Percentiles rank a stretch among this genome's conserved stretches.
phyloP scores from a whole-genome alignment of 2,888 invertebrate genomes.

The Agrypnus murinus region DNA sequence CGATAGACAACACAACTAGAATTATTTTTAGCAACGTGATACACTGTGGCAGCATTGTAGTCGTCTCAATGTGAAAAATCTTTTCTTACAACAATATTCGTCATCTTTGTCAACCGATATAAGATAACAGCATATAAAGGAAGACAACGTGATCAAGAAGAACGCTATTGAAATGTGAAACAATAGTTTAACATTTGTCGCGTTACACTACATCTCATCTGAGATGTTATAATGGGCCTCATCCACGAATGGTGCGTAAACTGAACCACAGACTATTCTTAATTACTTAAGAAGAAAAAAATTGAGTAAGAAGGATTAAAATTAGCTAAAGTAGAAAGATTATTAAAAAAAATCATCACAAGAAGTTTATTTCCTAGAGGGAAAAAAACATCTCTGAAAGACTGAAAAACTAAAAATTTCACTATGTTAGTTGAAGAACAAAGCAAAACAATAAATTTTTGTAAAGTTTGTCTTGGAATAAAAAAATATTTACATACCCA shows the following conservation, averaged over 20 bases:
- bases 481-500: too few relatives aligned
- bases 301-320: background rate
- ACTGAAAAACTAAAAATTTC: too few relatives aligned
- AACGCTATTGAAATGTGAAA: slow-evolving; percentile 36
- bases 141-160: slow-evolving; percentile 19
- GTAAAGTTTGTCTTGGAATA: too few relatives aligned
- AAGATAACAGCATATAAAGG: slow-evolving; percentile 3
- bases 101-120: slow-evolving; percentile 40
- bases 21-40: slow-evolving; percentile 54
- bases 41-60: slow-evolving; percentile 51
- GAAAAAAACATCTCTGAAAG: too few relatives aligned
- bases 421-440: too few relatives aligned
- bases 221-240: slow-evolving; percentile 47
- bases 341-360: too few relatives aligned
- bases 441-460: too few relatives aligned
- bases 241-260: slow-evolving; percentile 46
- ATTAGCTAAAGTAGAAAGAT: too few relatives aligned
- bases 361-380: too few relatives aligned
- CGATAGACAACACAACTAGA: slow-evolving; percentile 52
- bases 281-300: slow-evolving; percentile 32
- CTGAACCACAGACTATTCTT: slow-evolving; percentile 31
- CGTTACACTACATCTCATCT: slow-evolving; percentile 49
- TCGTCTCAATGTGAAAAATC: slow-evolving; percentile 37
- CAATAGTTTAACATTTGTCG: slow-evolving; percentile 49
- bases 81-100: slow-evolving; percentile 30